A percentile compares a stretch with the other conserved stretches of the same genome.
phyloP scores from a whole-genome alignment of 2,888 invertebrate species.

The Steinernema scapterisci region DNA sequence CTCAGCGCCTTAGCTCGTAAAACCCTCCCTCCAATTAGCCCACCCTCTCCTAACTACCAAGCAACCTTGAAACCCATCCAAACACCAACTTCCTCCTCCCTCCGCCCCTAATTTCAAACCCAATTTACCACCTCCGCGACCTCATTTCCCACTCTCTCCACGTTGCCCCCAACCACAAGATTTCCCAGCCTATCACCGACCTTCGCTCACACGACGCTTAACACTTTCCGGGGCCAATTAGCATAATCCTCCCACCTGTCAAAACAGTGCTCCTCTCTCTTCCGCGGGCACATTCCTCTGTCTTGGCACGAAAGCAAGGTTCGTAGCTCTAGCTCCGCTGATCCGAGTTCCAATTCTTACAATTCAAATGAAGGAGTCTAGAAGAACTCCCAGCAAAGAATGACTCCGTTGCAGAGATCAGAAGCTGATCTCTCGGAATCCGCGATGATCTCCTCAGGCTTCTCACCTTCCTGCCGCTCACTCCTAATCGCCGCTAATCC shows the following conservation, averaged over 20 bases:
- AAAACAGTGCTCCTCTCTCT: neutral
- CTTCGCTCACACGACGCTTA: conserved; percentile 17
- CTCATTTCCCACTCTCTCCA: conserved; percentile 20
- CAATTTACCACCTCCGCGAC: conserved; percentile 16
- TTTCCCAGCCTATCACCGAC: conserved; percentile 26
- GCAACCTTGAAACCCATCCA: neutral
- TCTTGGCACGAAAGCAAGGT: too few relatives aligned
- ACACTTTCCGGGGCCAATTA: conserved; percentile 18
- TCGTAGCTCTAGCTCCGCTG: too few relatives aligned
- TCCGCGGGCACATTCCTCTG: too few relatives aligned
- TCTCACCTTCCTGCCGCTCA: neutral
- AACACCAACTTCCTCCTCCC: too few relatives aligned
- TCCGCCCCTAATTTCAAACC: neutral
- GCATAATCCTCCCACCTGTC: conserved; percentile 11
- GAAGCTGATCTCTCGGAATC: neutral
- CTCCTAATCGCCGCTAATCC: conserved; percentile 32
- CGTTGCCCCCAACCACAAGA: neutral
- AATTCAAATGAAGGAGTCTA: too few relatives aligned
- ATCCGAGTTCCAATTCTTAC: too few relatives aligned
- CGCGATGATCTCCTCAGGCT: neutral
- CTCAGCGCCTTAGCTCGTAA: too few relatives aligned
- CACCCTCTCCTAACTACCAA: too few relatives aligned
- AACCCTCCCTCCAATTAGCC: too few relatives aligned
- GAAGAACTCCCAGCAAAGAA: too few relatives aligned
- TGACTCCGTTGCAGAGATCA: too few relatives aligned